phyloP scores from a whole-genome alignment of 2,113 vertebrate genomes.

The Orthonyx spaldingii region DNA sequence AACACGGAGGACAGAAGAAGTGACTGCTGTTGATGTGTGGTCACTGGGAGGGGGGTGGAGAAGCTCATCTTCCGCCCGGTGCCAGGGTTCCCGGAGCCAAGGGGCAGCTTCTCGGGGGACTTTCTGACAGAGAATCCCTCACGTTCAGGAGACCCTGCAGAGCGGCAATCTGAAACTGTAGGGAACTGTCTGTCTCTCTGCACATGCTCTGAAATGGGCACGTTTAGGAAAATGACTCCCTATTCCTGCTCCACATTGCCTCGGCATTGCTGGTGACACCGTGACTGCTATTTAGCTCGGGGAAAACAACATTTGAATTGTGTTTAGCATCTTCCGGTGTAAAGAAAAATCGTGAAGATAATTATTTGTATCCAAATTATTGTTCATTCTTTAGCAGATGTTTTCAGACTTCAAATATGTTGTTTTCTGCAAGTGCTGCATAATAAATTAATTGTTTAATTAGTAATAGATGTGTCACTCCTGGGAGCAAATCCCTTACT shows the following conservation, averaged over 20 bases:
- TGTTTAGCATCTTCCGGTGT: conserved; percentile 41
- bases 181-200: not conserved
- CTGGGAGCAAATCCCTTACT: conserved; percentile 50
- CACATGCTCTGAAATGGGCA: not conserved
- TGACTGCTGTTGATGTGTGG: not conserved
- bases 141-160: fast-evolving
- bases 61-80: fast-evolving
- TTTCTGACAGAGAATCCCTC: not conserved
- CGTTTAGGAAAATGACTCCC: not conserved
- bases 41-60: not conserved
- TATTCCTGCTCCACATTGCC: not conserved
- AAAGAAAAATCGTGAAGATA: conserved; percentile 55
- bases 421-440: conserved; percentile 66
- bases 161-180: fast-evolving
- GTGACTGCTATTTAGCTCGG: not conserved
- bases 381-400: conserved; percentile 68
- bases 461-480: conserved; percentile 67
- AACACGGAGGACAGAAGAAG: not conserved
- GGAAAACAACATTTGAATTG: conserved; percentile 10
- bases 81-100: not conserved
- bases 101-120: not conserved
- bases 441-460: conserved; percentile 71
- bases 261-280: not conserved
- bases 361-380: conserved; percentile 68
- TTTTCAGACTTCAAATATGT: conserved; percentile 66